Base-by-base conservation (phyloP, 2,797 vertebrate species). In the Argyrosomus regius region DNA sequence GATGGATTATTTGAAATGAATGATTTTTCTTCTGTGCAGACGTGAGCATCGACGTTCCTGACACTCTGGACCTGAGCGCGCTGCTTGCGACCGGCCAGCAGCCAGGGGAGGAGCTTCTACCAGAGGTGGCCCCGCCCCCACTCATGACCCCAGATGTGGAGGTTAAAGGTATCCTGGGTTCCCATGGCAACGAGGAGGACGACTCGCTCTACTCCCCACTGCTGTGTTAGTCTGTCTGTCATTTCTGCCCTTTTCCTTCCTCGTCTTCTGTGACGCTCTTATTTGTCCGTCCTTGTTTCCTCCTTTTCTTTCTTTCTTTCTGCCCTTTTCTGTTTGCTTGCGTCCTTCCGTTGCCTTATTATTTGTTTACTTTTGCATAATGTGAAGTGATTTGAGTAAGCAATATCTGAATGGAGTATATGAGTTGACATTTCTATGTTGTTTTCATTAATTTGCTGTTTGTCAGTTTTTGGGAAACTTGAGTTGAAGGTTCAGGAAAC, bases 141-240 rank as follows among this genome's bases (percentile, higher is more conserved):
- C 96, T 99, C 87, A 97, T 99, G 96, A 99, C 98, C 91, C 98
- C 98, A 91, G 98, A 99, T 41, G 94, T 96, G 95, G 98, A 99
- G 96, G 98, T 99, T 96, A 99, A 99, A 99, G 98, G 98, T 99
- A 99, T 98, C 98, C 98, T 98, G 97, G 98, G 98, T 97, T 99
- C 94, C 97, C 97, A 98, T 95, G 97, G 97, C 97, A 99, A 97
- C 97, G 98, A 99, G 93, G 98, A 99, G 94, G 98, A 99, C 96
- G 98, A 99, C 97, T 99, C 98, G 78, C 98, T 99, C 97, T 99
- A 98, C 97, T 99, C 98, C 96, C 98, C 98, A 94, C 95, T 96
- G 94, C 95, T 96, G 96, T 99, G 98, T 99, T 98, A 99, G 98
- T 99, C 97, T 96, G 94, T 98, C 97, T 97, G 96, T 94, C 89